A percentile compares a stretch with the other conserved stretches of the same genome.
phyloP scores from a whole-genome alignment of 2,113 vertebrate genomes.

The Capreolus pygargus region DNA sequence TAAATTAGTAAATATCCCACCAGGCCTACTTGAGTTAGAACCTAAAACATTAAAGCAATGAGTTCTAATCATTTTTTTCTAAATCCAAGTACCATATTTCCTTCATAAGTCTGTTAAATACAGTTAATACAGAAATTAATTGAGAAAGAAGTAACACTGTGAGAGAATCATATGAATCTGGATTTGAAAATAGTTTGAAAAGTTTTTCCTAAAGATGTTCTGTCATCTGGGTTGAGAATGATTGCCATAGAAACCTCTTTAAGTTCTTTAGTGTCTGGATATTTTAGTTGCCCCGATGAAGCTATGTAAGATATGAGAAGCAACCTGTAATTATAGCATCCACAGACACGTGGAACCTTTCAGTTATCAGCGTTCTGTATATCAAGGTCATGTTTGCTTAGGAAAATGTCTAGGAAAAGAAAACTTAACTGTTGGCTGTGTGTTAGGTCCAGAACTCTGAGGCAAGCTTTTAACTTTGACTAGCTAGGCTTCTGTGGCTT shows the following conservation, averaged over 20 bases:
- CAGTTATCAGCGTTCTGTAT: background rate
- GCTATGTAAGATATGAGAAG: background rate
- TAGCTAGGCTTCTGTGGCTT: background rate
- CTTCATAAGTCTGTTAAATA: background rate
- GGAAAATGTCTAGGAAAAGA: background rate
- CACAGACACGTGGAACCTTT: background rate
- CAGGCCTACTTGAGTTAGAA: background rate
- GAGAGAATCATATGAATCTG: background rate
- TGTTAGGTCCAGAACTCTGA: background rate
- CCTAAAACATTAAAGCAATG: background rate
- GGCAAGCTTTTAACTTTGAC: background rate
- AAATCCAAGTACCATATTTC: background rate
- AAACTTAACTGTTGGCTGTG: background rate
- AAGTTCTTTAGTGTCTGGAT: background rate
- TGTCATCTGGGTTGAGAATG: background rate
- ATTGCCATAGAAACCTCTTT: background rate
- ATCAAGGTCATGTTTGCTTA: background rate
- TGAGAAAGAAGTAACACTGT: background rate
- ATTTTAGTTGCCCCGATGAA: background rate
- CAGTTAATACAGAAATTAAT: background rate
- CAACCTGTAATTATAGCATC: background rate
- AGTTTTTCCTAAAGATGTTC: background rate
- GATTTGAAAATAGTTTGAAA: background rate
- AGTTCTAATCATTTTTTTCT: background rate
- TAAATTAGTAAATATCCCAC: background rate